Base-by-base conservation (phyloP, 2,888 invertebrate species). In the Lomographa bimaculata region DNA sequence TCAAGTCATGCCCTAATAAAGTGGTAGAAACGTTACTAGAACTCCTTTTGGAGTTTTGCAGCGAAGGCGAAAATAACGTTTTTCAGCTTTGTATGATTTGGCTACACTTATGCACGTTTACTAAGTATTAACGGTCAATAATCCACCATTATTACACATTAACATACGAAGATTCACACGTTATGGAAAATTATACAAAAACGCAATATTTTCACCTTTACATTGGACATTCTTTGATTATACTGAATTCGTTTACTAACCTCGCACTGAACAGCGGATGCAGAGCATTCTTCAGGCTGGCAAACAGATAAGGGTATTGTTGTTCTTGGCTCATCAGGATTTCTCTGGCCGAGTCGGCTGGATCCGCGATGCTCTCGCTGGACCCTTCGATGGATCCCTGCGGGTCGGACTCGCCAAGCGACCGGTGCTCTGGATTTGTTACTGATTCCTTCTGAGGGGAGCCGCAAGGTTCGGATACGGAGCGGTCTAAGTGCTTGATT, bases 261-360 rank as follows among this genome's bases (percentile, higher is more conserved):
- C 84, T 89, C 46, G 92, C 91, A 51, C 92, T 91, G 62, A 95
- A 93, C 30, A 96, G 82, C 0, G 96, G 96, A 57, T 93, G 92
- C 49, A 97, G 76, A n/a, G 96, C 95, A 9, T 91, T 91, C 65
- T 93, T 91, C 42, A 97, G 81, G 52, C 94, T 95, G 63, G 91
- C 86, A 70, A 93, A 96, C 18, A 97, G 77, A 28, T 92, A 91
- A 0, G 96, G 96, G 63, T 95, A 94, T 7, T 92, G 66, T 4
- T 93, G 91, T 71, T 97, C 96, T 54, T 96, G 96, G 39, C 92
- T 91, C 1, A 92, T 92, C 20, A 96, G 84, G 34, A 96, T 74
- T 52, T 69, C 70, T 0, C 72, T 68, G 0, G 79, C 84, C 4
- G 73, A 60, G 1, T 59, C 67, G 12, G 82, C 44, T 0, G 82